Percentiles rank a stretch among this genome's conserved stretches.
Evolutionary conservation across 2,113 vertebrate species (phyloP).

Genomic region (Paramormyrops kingsleyae): DNA sequence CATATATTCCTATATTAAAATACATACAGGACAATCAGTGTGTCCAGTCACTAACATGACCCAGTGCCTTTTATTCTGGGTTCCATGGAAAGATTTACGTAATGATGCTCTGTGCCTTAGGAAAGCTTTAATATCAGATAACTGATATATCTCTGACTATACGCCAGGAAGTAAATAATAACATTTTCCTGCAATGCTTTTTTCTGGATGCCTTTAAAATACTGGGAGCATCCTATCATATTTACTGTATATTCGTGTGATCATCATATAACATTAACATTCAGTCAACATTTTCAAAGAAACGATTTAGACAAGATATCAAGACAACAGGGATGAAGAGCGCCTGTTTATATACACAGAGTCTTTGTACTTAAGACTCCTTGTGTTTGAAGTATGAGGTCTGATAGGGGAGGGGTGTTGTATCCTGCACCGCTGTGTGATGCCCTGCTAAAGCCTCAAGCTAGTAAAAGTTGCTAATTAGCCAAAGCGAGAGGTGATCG

Average conservation of each 20-base stretch:
- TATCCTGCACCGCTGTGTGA: background rate
- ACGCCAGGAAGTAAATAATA: background rate
- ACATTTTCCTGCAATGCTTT: background rate
- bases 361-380: background rate
- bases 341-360: background rate
- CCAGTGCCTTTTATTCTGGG: background rate
- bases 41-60: background rate
- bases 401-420: background rate
- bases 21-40: background rate
- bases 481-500: background rate
- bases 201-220: background rate
- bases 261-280: background rate
- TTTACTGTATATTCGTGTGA: background rate
- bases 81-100: background rate
- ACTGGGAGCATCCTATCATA: background rate
- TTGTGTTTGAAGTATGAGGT: background rate
- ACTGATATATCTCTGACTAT: background rate
- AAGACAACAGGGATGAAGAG: background rate
- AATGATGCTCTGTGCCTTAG: background rate
- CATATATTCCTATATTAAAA: background rate
- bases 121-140: background rate
- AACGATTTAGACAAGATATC: background rate
- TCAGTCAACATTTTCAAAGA: background rate
- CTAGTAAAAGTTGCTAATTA: background rate
- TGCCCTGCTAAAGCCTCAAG: background rate